phyloP scores from a whole-genome alignment of 2,888 invertebrate species.

The Epistrophe eligans region DNA sequence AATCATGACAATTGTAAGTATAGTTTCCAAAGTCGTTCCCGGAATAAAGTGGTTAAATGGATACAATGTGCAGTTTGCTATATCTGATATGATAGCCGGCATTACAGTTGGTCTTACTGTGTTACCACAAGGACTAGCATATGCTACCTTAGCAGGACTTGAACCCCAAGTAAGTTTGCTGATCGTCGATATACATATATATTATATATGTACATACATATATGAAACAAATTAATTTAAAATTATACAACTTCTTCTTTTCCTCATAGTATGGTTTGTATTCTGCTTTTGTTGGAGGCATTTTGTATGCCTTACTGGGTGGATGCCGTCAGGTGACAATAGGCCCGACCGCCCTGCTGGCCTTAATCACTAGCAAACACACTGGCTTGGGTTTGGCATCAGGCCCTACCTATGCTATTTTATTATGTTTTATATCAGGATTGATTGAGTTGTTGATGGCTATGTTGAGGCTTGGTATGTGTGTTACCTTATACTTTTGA shows the following conservation, averaged over 20 bases:
- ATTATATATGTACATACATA: too few relatives aligned
- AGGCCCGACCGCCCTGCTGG: constrained; percentile 95
- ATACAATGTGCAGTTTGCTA: constrained; percentile 90
- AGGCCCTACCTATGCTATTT: constrained; percentile 90
- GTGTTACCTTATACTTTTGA: not conserved
- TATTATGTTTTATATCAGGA: constrained; percentile 93
- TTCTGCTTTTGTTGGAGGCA: constrained; percentile 96
- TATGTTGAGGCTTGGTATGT: constrained; percentile 89
- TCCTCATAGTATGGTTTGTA: constrained; percentile 93
- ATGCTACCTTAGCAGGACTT: constrained; percentile 94
- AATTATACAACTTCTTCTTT: not conserved
- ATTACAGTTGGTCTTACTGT: constrained; percentile 96
- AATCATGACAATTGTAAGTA: constrained; percentile 76
- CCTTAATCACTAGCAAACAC: constrained; percentile 93
- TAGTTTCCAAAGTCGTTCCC: constrained; percentile 79
- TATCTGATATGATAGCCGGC: constrained; percentile 95
- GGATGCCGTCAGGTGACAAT: constrained; percentile 94
- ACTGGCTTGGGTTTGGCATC: constrained; percentile 82
- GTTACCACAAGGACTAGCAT: constrained; percentile 96
- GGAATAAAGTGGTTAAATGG: constrained; percentile 89
- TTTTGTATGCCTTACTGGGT: constrained; percentile 95
- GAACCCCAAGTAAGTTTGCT: constrained; percentile 89
- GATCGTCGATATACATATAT: too few relatives aligned
- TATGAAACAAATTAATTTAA: not conserved
- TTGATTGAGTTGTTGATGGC: constrained; percentile 93